These are phyloP conservation scores for Micropoecilia bifurca DNA, from an alignment of 2,797 vertebrate species.

Conservation along the genomic window DNA sequence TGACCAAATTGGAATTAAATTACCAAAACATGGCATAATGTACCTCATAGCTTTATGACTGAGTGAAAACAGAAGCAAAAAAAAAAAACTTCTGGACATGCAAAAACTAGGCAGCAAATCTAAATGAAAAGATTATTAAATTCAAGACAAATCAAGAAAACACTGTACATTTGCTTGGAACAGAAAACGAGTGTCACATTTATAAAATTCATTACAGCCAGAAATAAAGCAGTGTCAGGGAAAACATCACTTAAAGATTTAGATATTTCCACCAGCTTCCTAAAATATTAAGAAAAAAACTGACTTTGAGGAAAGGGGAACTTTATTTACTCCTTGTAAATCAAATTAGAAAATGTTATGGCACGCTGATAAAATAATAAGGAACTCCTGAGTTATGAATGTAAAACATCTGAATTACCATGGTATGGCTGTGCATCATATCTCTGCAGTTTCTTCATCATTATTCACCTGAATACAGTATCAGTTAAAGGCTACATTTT, in stretches of 20 bases:
- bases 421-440: neutral
- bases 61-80: neutral
- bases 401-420: neutral
- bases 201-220: neutral
- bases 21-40: neutral
- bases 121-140: neutral
- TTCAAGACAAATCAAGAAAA: neutral
- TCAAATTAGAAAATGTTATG: neutral
- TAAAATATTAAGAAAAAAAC: neutral
- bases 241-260: neutral
- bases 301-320: neutral
- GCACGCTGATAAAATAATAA: neutral
- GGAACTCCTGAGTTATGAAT: neutral
- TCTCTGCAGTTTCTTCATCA: neutral
- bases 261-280: neutral
- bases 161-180: neutral
- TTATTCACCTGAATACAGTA: neutral
- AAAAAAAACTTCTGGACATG: neutral
- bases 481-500: conserved; percentile 10
- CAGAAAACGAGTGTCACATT: neutral
- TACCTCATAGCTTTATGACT: neutral
- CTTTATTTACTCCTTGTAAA: neutral
- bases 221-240: neutral
- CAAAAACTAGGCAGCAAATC: neutral
- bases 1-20: neutral